Evolutionary conservation across 2,888 invertebrate genomes (phyloP), one percentile per base, ranked within the genome.

Genomic region (Polydrusus tereticollis): DNA sequence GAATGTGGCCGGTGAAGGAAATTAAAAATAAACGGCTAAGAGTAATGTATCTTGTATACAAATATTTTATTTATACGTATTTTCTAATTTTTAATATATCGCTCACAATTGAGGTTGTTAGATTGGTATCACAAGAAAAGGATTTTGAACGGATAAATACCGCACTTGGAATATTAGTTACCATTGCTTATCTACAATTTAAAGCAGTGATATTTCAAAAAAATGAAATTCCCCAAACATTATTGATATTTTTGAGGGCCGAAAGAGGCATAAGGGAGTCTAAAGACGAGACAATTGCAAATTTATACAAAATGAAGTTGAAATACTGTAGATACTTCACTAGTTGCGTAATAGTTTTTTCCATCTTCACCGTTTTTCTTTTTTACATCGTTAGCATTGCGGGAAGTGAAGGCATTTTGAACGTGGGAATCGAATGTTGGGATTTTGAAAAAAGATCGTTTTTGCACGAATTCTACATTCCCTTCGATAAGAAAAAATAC

Each of bases 401-500:
- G 20, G 38, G 38, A 58, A 58, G 18, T 33, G 23, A 36, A 10
- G 59, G 59, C 18, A 12, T 50, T n/a, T 50, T 50, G 5, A 50
- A 21, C 12, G n/a, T 20, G 20, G 59, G 59, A 38, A 41, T 21
- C 1, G 1, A 36, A 20, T 21, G 41, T 18, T 59, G 41, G 38
- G 21, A 59, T 21, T 36, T 59, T 8, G 38, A 59, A 12, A 41
- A 38, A 2, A 41, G n/a, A 12, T 10, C 38, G n/a, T 59, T 59
- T n/a, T n/a, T 59, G 41, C n/a, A 59, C 8, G 59, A 59, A 21
- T 3, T 59, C 14, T 59, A 38, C 21, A 20, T 59, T 21, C 59
- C 59, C 6, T 59, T 59, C 6, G 41, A 59, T 38, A 59, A 38
- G 14, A 59, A 20, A 18, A 59, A 59, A 38, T 41, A 59, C 21